Conservation (phyloP, 2,113 vertebrate genomes). For the Microcebus ravelobensis region DNA sequence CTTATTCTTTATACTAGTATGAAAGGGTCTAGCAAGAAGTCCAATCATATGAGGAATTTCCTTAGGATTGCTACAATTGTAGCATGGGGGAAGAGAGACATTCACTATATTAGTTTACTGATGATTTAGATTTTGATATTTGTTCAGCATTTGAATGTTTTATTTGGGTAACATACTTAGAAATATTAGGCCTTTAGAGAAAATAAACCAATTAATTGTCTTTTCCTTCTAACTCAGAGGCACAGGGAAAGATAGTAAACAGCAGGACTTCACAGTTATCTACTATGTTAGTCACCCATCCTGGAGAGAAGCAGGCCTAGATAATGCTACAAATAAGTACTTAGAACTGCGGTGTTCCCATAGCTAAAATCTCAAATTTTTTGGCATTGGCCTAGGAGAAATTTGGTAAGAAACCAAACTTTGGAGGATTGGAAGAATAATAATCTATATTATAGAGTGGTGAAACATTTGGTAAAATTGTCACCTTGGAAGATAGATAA, state of each 20-base stretch:
- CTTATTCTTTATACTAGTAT: not conserved
- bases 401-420: not conserved
- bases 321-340: not conserved
- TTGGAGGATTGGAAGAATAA: not conserved
- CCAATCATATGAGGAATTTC: not conserved
- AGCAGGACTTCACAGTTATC: not conserved
- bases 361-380: constrained; percentile 34
- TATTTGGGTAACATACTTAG: not conserved
- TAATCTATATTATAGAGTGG: not conserved
- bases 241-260: not conserved
- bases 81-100: not conserved
- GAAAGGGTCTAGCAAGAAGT: not conserved
- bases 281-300: not conserved
- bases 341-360: not conserved
- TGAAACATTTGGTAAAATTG: constrained; percentile 14
- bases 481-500: not conserved
- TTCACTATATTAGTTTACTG: not conserved
- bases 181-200: not conserved
- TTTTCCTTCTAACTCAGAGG: not conserved
- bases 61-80: not conserved
- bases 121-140: constrained; percentile 34
- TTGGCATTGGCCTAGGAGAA: not conserved
- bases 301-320: not conserved
- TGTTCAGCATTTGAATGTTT: not conserved
- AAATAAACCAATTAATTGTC: constrained; percentile 2